Percentiles rank a stretch among this genome's conserved stretches.
Conservation (phyloP, 2,797 vertebrate species). For the Cercopithecus mitis region DNA sequence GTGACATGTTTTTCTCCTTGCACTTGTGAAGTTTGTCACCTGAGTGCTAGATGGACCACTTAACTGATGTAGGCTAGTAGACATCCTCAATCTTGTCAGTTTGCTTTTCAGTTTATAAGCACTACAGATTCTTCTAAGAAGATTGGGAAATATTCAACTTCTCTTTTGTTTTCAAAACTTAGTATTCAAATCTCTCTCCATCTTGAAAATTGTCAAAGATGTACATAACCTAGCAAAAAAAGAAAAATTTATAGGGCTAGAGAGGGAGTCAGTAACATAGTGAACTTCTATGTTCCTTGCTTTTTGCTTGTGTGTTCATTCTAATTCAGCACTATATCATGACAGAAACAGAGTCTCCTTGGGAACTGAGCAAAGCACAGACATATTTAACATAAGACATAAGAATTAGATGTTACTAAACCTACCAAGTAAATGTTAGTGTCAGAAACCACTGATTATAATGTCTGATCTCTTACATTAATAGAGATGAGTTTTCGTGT, state of each 20-base stretch:
- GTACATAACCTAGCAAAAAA: not conserved
- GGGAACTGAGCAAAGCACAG: not conserved
- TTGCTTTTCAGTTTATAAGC: not conserved
- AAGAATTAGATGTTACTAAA: not conserved
- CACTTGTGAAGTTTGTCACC: not conserved
- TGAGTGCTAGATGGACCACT: not conserved
- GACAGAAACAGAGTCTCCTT: not conserved
- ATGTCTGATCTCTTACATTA: not conserved
- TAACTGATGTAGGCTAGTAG: too few relatives aligned
- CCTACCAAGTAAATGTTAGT: not conserved
- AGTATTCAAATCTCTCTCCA: not conserved
- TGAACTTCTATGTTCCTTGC: not conserved
- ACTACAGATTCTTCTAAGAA: not conserved
- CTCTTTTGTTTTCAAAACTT: not conserved
- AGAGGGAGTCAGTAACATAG: not conserved
- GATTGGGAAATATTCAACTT: not conserved
- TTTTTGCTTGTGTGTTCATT: not conserved
- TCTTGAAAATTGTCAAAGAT: not conserved
- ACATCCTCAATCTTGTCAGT: not conserved
- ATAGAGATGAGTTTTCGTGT: not conserved
- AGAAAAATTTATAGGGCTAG: accelerated
- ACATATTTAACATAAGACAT: not conserved
- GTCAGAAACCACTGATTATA: not conserved
- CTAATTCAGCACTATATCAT: not conserved
- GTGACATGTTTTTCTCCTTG: not conserved